Conservation (phyloP, 1,140 invertebrate genomes). For the Calycopis cecrops region DNA sequence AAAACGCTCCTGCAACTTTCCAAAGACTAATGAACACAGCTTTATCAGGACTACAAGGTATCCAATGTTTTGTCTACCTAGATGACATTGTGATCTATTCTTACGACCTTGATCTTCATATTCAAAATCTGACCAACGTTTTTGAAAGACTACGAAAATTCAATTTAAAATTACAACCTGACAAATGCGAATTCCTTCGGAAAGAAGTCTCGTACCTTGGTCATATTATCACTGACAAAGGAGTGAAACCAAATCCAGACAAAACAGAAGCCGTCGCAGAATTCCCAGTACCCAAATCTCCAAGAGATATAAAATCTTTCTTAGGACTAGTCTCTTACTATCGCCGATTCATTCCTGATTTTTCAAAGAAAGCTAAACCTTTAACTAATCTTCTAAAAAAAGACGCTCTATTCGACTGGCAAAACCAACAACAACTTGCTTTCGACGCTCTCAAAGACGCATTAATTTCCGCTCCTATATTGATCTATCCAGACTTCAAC, state of each 20-base stretch:
- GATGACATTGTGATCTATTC: slow-evolving; percentile 65
- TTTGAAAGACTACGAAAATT: slow-evolving; percentile 39
- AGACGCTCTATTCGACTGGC: slow-evolving; percentile 18
- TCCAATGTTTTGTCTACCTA: slow-evolving; percentile 48
- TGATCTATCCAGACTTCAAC: slow-evolving; percentile 40
- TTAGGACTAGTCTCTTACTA: too few species aligned
- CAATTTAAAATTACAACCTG: slow-evolving; percentile 55
- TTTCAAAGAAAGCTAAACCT: slow-evolving; percentile 37
- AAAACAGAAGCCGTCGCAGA: too few species aligned
- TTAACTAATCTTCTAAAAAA: slow-evolving; percentile 31
- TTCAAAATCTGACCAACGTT: slow-evolving; percentile 39
- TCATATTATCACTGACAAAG: slow-evolving; percentile 35
- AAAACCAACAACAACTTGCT: too few species aligned
- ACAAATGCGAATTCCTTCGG: slow-evolving; percentile 19
- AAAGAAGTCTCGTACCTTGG: slow-evolving; percentile 48
- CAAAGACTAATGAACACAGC: slow-evolving; percentile 53
- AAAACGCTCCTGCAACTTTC: slow-evolving; percentile 42
- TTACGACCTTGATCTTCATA: slow-evolving; percentile 46
- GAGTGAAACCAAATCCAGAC: slow-evolving; percentile 41
- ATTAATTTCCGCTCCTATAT: too few species aligned
- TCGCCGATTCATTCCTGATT: slow-evolving; percentile 46
- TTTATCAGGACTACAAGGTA: slow-evolving; percentile 26
- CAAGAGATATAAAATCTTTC: too few species aligned
- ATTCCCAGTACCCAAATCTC: too few species aligned
- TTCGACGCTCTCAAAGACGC: too few species aligned